Base-by-base conservation (phyloP, 2,797 vertebrate genomes). In the Schizothorax lantsangensis region DNA sequence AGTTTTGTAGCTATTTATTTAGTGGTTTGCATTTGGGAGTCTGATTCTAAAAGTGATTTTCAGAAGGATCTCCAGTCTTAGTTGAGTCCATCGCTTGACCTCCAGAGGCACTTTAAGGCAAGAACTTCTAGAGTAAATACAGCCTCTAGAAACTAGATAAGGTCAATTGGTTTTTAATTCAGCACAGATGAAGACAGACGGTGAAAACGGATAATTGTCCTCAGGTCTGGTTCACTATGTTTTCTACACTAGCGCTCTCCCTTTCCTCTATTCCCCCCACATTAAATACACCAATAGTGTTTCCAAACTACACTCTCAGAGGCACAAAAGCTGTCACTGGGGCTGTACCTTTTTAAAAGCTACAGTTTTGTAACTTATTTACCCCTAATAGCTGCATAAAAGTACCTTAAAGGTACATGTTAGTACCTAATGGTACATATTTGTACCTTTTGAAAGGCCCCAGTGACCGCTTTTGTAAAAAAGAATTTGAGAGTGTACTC, bases 131-230 rank as follows among this genome's bases (percentile, higher is more conserved):
- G 89, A 92, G 93, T 94, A 94, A 95, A 95, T 93, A 94, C 88
- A 91, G 88, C 86, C 88, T 71, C 71, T 88, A 89, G 89, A 90
- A 92, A 92, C 86, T 84, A 90, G 89, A 85, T 88, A 88, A 79
- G 84, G 83, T 88, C 86, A 88, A 91, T 89, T 85, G 81, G 89
- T 91, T 84, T 88, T 89, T 92, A 95, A 95, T 88, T 90, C 91
- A 90, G 86, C 86, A 90, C 94, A 95, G 93, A 96, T 94, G 94
- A 93, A 91, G 91, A 90, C 77, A 71, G 85, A 85, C 17, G 59
- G 68, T 33, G 87, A 90, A 91, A 30, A 30, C 30, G 30, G 30
- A 30, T 30, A 30, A 30, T 30, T 30, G 30, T 30, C 45, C n/a
- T 59, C 45, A 72, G 64, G 79, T 82, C 77, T 84, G 81, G 71